phyloP scores from a whole-genome alignment of 2,797 vertebrate species.

The Crenichthys baileyi region DNA sequence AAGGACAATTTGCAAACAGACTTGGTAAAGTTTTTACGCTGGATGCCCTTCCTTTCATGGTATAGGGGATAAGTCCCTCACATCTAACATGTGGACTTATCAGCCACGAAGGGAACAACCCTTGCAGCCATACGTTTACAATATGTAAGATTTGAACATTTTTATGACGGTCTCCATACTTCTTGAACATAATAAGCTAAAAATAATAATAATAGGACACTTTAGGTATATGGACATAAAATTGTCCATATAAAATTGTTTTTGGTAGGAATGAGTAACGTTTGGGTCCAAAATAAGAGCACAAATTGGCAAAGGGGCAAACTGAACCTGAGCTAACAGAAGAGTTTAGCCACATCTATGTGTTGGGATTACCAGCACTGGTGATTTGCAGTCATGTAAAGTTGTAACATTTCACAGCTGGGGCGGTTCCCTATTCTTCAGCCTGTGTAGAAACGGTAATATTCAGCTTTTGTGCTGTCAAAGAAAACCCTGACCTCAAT shows the following conservation, averaged over 20 bases:
- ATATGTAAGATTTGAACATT: not conserved
- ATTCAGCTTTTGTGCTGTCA: conserved; percentile 2
- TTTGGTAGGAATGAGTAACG: not conserved
- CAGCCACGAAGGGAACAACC: no score
- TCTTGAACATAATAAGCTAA: not conserved
- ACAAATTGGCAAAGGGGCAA: not conserved
- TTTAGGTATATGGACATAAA: not conserved
- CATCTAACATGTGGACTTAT: no score
- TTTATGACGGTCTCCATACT: not conserved
- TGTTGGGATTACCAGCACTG: not conserved
- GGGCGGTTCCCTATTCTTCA: not conserved
- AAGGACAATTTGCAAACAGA: no score
- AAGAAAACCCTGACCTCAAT: conserved; percentile 6
- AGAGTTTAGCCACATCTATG: not conserved
- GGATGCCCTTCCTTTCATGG: no score
- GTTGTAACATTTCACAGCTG: not conserved
- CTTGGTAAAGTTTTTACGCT: no score
- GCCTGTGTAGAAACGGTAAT: not conserved
- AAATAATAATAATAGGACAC: not conserved
- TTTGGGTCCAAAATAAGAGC: not conserved
- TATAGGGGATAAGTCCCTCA: no score
- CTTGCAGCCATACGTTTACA: not conserved
- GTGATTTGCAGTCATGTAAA: not conserved
- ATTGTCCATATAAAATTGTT: not conserved
- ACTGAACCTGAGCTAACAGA: not conserved